phyloP scores from a whole-genome alignment of 2,113 vertebrate genomes.

The Leptobrachium ailaonicum region DNA sequence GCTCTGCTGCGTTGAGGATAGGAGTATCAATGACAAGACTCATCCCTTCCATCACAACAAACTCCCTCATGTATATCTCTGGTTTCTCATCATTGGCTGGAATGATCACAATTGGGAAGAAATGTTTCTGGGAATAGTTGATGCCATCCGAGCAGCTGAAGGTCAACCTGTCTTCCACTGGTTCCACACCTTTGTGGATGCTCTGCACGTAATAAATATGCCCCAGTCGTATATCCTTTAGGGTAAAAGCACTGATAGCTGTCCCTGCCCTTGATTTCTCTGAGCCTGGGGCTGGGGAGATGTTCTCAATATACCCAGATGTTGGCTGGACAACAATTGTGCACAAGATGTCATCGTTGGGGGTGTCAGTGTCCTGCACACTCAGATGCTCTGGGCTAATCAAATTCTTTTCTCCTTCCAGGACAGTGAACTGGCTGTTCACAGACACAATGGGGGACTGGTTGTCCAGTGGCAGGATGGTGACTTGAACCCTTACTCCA shows the following conservation, averaged over 20 bases:
- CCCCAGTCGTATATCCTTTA: constrained; percentile 84
- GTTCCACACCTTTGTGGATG: constrained; percentile 87
- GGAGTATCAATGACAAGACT: constrained; percentile 89
- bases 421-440: constrained; percentile 74
- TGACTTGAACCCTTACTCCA: constrained; percentile 84
- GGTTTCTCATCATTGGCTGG: constrained; percentile 90
- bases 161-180: constrained; percentile 88
- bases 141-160: constrained; percentile 94
- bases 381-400: constrained; percentile 77
- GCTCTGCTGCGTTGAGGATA: constrained; percentile 87
- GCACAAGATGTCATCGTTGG: constrained; percentile 85
- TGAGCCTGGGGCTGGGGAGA: constrained; percentile 91
- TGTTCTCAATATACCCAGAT: constrained; percentile 90
- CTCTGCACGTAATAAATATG: constrained; percentile 95
- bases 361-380: constrained; percentile 81
- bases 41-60: constrained; percentile 97
- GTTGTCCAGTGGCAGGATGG: constrained; percentile 89
- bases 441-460: constrained; percentile 83
- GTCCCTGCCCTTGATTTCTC: constrained; percentile 91
- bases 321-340: constrained; percentile 87
- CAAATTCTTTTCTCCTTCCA: constrained; percentile 79
- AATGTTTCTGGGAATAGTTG: constrained; percentile 84
- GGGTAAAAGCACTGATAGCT: constrained; percentile 88
- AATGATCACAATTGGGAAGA: constrained; percentile 85
- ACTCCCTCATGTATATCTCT: constrained; percentile 87